Conservation (phyloP, 1,140 invertebrate species). For the Neotoxoptera formosana region DNA sequence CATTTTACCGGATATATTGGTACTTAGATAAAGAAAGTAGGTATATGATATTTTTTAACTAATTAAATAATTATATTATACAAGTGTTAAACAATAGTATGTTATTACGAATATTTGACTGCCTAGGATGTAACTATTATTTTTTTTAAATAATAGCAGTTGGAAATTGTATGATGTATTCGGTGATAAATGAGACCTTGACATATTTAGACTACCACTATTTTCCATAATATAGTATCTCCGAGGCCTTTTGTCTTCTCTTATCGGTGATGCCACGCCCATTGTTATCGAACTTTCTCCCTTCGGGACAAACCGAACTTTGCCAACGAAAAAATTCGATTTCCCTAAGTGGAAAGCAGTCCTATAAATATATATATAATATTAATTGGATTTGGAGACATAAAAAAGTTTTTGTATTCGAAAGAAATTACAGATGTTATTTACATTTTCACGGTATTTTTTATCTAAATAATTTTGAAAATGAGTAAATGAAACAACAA, state of each 20-base stretch:
- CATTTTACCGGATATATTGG: no score
- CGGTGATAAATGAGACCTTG: slow-evolving; percentile 31
- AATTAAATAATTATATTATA: background rate
- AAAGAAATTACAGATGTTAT: slow-evolving; percentile 18
- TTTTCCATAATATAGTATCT: slow-evolving; percentile 41
- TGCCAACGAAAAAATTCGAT: slow-evolving; percentile 52
- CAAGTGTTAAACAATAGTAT: background rate
- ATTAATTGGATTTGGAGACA: slow-evolving; percentile 37
- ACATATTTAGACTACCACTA: slow-evolving; percentile 8
- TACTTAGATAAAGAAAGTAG: background rate
- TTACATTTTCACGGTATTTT: background rate
- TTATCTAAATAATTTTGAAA: background rate
- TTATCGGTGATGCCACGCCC: slow-evolving; percentile 45
- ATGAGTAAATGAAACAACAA: background rate
- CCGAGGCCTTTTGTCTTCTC: slow-evolving; percentile 45
- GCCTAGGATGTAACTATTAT: background rate
- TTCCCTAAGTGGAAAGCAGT: slow-evolving; percentile 48
- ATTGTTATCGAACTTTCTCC: slow-evolving; percentile 57
- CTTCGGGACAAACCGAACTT: slow-evolving; percentile 43
- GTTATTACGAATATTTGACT: background rate
- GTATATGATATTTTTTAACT: background rate
- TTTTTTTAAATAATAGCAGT: background rate
- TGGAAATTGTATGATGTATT: background rate
- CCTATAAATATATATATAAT: slow-evolving; percentile 37
- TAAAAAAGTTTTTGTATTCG: background rate